phyloP scores from a whole-genome alignment of 2,888 invertebrate genomes.

The Tupiocoris notatus region DNA sequence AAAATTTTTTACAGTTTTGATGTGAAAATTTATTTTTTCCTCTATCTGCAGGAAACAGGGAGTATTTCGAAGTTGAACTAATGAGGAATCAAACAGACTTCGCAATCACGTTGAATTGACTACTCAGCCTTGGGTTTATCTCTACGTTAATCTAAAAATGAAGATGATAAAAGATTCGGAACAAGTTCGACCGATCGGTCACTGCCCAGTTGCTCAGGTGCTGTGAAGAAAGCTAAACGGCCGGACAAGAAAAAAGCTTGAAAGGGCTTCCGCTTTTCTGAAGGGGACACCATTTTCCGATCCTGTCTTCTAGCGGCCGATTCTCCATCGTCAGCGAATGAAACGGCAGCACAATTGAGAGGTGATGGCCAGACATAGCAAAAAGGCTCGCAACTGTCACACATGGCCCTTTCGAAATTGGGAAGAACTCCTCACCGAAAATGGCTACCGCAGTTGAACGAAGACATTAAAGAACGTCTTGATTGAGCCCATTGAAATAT shows the following conservation, averaged over 20 bases:
- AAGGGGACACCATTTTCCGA: neutral
- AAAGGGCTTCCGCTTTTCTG: neutral
- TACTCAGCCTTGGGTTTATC: too few relatives aligned
- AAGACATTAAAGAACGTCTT: neutral
- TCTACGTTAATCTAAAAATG: too few relatives aligned
- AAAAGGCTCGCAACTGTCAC: neutral
- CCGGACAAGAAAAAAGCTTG: neutral
- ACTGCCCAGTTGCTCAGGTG: neutral
- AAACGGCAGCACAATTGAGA: neutral
- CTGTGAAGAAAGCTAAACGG: neutral
- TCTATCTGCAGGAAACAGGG: too few relatives aligned
- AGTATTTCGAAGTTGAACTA: too few relatives aligned
- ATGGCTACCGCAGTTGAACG: neutral
- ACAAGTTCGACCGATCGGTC: too few relatives aligned
- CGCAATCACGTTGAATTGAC: too few relatives aligned
- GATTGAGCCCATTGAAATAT: neutral
- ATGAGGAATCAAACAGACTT: too few relatives aligned
- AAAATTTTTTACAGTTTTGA: too few relatives aligned
- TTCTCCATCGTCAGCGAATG: neutral
- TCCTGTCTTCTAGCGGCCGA: neutral
- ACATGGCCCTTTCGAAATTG: neutral
- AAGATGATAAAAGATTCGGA: too few relatives aligned
- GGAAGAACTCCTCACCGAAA: neutral
- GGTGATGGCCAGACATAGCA: neutral
- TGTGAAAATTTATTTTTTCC: too few relatives aligned